These are phyloP conservation scores for Salvator merianae DNA, from an alignment of 2,113 vertebrate species.

Conservation along the genomic window DNA sequence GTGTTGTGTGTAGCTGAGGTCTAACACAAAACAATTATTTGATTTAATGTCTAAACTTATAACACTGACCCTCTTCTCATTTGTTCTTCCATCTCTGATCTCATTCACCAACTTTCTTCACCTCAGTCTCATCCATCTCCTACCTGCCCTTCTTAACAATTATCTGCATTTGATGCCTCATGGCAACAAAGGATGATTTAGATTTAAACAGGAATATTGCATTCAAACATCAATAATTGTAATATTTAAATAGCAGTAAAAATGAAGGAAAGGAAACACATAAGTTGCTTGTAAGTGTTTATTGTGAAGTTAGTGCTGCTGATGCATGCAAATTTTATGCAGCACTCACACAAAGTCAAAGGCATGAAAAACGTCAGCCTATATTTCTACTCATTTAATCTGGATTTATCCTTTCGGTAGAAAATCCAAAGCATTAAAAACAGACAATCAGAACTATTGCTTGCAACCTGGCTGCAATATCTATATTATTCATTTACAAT, in stretches of 20 bases:
- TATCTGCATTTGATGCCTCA: not conserved
- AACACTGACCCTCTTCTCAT: not conserved
- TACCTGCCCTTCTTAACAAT: not conserved
- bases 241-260: not conserved
- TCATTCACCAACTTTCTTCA: not conserved
- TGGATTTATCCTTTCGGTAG: too few species aligned
- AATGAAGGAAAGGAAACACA: not conserved
- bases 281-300: too few species aligned
- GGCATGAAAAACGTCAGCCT: too few species aligned
- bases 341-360: too few species aligned
- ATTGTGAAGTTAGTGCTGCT: too few species aligned
- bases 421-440: too few species aligned
- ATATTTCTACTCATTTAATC: too few species aligned
- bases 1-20: too few species aligned
- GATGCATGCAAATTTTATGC: too few species aligned
- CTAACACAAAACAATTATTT: not conserved
- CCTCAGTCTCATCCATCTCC: not conserved
- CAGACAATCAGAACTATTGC: too few species aligned
- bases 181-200: not conserved
- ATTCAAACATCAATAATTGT: not conserved
- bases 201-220: not conserved
- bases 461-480: too few species aligned
- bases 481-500: too few species aligned
- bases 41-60: not conserved
- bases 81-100: not conserved